Evolutionary conservation across 2,113 vertebrate genomes (phyloP), one percentile per base, ranked within the genome.

Genomic region (Oryzias curvinotus): DNA sequence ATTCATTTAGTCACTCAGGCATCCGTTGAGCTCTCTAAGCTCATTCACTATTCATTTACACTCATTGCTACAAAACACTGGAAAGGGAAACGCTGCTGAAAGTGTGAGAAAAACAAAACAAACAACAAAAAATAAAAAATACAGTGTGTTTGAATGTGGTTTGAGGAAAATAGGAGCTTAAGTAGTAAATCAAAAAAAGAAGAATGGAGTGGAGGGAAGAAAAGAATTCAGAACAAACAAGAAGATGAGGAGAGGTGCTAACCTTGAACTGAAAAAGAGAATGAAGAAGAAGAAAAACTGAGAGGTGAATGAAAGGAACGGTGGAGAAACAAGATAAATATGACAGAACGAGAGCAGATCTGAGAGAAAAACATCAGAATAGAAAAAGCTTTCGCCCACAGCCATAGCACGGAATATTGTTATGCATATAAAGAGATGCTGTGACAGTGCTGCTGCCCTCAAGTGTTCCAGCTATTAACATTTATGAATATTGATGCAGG

Each of bases 401-500:
- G 52, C 1, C 42, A 45, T 43, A 58, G 57, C 5, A 42, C 68
- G 63, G 36, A 71, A 77, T 30, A 68, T 63, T 81, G 60, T 45
- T 57, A 69, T 78, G 81, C 67, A 66, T 57, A 71, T 65, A 60
- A 77, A 77, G 81, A 67, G 50, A 65, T 42, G 66, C 77, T 73
- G 71, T 28, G 63, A 78, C 67, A 66, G 77, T 78, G 56, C 69
- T 77, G 73, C 72, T 73, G 71, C 78, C 83, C 79, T 78, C 64
- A 74, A 81, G 77, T 79, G 57, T 57, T 77, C 77, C 16, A 77
- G 78, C 71, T 77, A 84, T 85, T 78, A 83, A 80, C 79, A 80
- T 84, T 78, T 78, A 87, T 89, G 81, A 86, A 87, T 83, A 86
- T 84, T 84, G 78, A 89, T 85, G 81, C 30, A n/a, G 66, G 78